A percentile compares a stretch with the other conserved stretches of the same genome.
Conservation (phyloP, 2,113 vertebrate genomes). For the Hypocryptadius cinnamomeus region DNA sequence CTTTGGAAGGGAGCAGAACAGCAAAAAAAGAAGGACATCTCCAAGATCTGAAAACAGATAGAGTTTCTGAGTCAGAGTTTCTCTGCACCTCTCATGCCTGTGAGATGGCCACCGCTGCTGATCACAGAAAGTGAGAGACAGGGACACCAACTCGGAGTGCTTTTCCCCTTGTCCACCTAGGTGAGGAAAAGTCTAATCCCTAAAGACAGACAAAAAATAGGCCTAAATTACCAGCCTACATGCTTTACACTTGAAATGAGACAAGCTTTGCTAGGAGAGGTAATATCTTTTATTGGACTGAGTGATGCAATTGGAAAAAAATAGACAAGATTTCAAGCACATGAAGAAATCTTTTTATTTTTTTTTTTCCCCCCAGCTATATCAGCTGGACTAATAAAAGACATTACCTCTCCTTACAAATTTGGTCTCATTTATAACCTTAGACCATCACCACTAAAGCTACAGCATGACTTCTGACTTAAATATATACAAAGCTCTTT, state of each 20-base stretch:
- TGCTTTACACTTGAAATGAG: background rate
- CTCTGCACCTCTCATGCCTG: background rate
- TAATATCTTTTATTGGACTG: constrained; percentile 32
- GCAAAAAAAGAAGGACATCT: background rate
- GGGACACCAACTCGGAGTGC: background rate
- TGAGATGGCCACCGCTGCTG: background rate
- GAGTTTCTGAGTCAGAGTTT: background rate
- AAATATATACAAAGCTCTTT: constrained; percentile 20
- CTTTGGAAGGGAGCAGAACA: background rate
- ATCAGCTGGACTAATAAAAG: constrained; percentile 39
- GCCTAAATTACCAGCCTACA: background rate
- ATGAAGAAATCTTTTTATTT: background rate
- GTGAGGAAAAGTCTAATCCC: background rate
- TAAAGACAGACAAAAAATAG: background rate
- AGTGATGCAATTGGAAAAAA: constrained; percentile 7
- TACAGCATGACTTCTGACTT: background rate
- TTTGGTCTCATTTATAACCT: constrained; percentile 55
- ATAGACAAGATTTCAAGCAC: constrained; percentile 4
- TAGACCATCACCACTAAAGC: background rate
- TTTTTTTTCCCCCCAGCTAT: background rate
- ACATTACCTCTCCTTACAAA: constrained; percentile 45
- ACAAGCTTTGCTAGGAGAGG: background rate
- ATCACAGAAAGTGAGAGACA: background rate
- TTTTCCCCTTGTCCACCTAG: background rate
- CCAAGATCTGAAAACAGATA: background rate